Conservation (phyloP, 2,797 vertebrate species). For the Chloroceryle inda region DNA sequence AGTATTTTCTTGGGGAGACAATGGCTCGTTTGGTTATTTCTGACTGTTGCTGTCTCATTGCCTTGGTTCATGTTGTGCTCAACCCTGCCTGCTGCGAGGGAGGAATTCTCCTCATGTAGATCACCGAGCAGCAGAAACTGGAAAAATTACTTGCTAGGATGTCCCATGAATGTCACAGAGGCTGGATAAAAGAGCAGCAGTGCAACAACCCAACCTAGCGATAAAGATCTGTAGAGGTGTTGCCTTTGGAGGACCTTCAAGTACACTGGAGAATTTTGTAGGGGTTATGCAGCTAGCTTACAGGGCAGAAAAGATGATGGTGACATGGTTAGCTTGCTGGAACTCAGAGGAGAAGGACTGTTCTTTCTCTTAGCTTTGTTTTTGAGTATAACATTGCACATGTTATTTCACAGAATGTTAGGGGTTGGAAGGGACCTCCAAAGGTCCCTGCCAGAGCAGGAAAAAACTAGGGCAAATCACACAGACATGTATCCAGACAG, state of each 20-base stretch:
- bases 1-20: neutral
- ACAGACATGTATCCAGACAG: too few species aligned
- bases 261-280: neutral
- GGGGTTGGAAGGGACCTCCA: too few species aligned
- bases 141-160: neutral
- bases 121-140: neutral
- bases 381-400: neutral
- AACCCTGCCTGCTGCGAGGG: neutral
- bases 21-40: neutral
- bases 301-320: neutral
- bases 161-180: neutral
- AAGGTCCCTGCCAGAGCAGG: too few species aligned
- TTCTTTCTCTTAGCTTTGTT: neutral
- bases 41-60: neutral
- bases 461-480: too few species aligned
- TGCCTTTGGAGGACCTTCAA: neutral
- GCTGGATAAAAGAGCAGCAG: neutral
- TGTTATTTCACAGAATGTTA: neutral
- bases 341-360: neutral
- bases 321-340: neutral
- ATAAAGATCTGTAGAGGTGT: neutral
- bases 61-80: neutral
- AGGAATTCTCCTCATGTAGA: neutral
- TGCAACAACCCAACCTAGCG: fast-evolving
- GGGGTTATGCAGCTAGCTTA: neutral